Conservation (phyloP, 2,113 vertebrate genomes). For the Sceloporus tristichus region DNA sequence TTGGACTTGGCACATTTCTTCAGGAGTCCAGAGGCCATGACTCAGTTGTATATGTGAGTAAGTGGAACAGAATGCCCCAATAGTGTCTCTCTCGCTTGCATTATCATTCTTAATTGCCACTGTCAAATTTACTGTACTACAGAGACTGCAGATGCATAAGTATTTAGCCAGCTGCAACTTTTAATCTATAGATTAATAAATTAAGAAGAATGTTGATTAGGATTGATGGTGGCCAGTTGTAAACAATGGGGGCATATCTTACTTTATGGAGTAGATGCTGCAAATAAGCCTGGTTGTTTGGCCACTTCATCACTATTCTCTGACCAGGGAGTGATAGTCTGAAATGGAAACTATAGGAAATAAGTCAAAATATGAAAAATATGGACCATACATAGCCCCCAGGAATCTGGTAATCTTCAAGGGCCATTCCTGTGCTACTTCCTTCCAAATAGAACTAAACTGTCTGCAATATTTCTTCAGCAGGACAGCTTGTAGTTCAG, state of each 20-base stretch:
- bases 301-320: too few relatives aligned
- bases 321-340: not conserved
- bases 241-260: not conserved
- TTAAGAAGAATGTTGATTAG: not conserved
- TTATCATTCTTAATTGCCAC: not conserved
- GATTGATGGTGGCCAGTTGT: not conserved
- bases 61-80: not conserved
- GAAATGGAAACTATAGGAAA: not conserved
- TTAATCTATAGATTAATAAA: constrained; percentile 1
- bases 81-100: not conserved
- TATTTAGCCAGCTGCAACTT: not conserved
- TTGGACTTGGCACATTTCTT: not conserved
- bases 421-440: not conserved
- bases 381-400: not conserved
- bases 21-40: not conserved
- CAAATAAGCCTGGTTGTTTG: not conserved
- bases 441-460: not conserved
- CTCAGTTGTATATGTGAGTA: constrained; percentile 2
- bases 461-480: not conserved
- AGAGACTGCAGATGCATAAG: not conserved
- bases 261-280: too few relatives aligned
- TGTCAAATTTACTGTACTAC: not conserved
- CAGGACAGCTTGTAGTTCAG: not conserved
- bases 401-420: not conserved
- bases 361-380: not conserved